Conservation (phyloP, 2,888 invertebrate species). For the Lasioglossum lativentre region DNA sequence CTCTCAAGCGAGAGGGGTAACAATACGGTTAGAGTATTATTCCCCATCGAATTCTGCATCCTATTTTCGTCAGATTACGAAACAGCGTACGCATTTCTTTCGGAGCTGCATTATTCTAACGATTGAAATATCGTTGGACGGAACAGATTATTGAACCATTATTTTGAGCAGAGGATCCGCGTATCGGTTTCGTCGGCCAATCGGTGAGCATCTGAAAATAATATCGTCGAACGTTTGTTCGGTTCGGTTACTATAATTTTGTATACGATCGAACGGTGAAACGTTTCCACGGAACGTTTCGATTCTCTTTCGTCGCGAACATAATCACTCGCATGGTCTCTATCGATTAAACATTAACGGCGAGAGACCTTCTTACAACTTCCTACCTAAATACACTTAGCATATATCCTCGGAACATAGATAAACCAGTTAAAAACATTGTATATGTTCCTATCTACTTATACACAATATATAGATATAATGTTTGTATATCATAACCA, state of each 20-base stretch:
- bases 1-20: not conserved
- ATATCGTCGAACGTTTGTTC: not conserved
- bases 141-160: slow-evolving; percentile 11
- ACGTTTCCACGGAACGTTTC: not conserved
- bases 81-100: not conserved
- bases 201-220: not conserved
- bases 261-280: not conserved
- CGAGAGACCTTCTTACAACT: slow-evolving; percentile 71
- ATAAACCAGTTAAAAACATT: slow-evolving; percentile 83
- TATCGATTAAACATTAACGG: slow-evolving; percentile 76
- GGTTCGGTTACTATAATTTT: not conserved
- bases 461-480: slow-evolving; percentile 80
- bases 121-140: slow-evolving; percentile 26
- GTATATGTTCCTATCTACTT: slow-evolving; percentile 82
- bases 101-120: not conserved
- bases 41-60: not conserved
- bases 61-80: slow-evolving; percentile 1
- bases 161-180: not conserved
- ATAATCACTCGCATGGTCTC: slow-evolving; percentile 71
- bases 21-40: not conserved
- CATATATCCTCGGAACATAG: slow-evolving; percentile 82
- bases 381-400: slow-evolving; percentile 77
- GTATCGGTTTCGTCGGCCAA: not conserved
- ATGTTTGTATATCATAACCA: slow-evolving; percentile 80
- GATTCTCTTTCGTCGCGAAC: slow-evolving; percentile 52